Base-by-base conservation (phyloP, 2,113 vertebrate species). In the Zapornia atra region DNA sequence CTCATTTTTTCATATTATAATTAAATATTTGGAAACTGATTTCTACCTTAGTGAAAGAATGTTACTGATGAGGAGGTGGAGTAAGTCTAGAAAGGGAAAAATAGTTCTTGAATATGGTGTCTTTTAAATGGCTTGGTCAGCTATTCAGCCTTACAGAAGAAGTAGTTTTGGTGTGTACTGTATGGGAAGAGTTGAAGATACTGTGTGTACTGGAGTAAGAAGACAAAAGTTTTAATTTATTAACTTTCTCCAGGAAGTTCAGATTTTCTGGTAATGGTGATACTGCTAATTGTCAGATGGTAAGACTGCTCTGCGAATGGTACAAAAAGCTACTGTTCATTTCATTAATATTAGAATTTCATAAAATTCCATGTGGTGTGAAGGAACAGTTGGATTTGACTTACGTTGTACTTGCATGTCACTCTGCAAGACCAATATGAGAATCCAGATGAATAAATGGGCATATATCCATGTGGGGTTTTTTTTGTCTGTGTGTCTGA, bases 21-120 rank as follows among this genome's bases (percentile, higher is more conserved):
- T 84, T 95, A 87, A 94, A 91, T 85, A 88, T 77, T 91, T 91
- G 42, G 80, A 93, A 92, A 84, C 66, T 57, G 20, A 81, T 76
- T 86, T 80, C 46, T 86, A 17, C 6, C 22, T 84, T 83, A 90
- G 60, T 73, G 48, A 56, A 51, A 61, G 12, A 73, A 66, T 48
- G 46, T 44, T 77, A 36, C 44, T 87, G 12, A 73, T 44, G 19
- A 75, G 33, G 38, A 84, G n/a, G 12, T 63, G n/a, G 73, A 87
- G 18, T 78, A 72, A 83, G 25, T 82, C 33, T 77, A 66, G 68
- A 89, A 93, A 82, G 21, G 44, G 69, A 69, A 87, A 71, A 71
- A 66, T 50, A 5, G 4, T 65, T 86, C 36, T 93, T 57, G 70
- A 81, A 44, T 64, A 19, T 2, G 12, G 12, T 87, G 21, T 25